Evolutionary conservation across 2,888 invertebrate species (phyloP).

Genomic region (Acanthacorydalis orientalis): DNA sequence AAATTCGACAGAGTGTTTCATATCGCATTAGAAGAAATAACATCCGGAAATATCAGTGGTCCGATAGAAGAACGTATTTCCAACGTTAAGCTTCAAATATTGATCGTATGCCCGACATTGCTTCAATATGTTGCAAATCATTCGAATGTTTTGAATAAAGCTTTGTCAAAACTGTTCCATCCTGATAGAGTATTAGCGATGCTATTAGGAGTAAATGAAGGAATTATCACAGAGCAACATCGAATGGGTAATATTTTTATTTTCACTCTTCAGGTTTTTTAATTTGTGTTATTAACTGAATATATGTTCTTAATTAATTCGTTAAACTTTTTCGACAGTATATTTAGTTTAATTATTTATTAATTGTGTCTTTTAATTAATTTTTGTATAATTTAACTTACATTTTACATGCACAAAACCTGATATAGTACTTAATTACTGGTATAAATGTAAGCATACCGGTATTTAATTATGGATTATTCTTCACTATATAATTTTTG

Average conservation of each 20-base stretch:
- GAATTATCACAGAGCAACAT: slow-evolving; percentile 49
- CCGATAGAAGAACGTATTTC: slow-evolving; percentile 37
- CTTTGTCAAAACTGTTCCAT: slow-evolving; percentile 40
- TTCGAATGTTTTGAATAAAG: slow-evolving; percentile 13
- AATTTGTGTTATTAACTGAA: too few species aligned
- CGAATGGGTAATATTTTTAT: slow-evolving; percentile 48
- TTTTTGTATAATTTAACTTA: too few species aligned
- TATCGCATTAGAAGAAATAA: slow-evolving; percentile 52
- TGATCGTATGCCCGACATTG: slow-evolving; percentile 63
- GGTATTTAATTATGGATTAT: too few species aligned
- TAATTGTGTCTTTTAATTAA: too few species aligned
- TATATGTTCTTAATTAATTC: too few species aligned
- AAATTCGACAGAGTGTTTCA: slow-evolving; percentile 47
- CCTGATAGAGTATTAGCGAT: slow-evolving; percentile 63
- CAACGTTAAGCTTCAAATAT: slow-evolving; percentile 58
- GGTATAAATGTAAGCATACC: too few species aligned
- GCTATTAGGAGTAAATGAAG: slow-evolving; percentile 62
- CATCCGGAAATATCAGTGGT: slow-evolving; percentile 29
- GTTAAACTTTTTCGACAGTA: too few species aligned
- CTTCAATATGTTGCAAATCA: slow-evolving; percentile 39
- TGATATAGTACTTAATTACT: too few species aligned
- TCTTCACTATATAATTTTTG: too few species aligned
- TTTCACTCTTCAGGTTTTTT: too few species aligned
- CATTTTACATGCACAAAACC: too few species aligned
- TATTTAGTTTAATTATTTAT: too few species aligned